phyloP scores from a whole-genome alignment of 1,140 invertebrate species.

The Euglossa dilemma region DNA sequence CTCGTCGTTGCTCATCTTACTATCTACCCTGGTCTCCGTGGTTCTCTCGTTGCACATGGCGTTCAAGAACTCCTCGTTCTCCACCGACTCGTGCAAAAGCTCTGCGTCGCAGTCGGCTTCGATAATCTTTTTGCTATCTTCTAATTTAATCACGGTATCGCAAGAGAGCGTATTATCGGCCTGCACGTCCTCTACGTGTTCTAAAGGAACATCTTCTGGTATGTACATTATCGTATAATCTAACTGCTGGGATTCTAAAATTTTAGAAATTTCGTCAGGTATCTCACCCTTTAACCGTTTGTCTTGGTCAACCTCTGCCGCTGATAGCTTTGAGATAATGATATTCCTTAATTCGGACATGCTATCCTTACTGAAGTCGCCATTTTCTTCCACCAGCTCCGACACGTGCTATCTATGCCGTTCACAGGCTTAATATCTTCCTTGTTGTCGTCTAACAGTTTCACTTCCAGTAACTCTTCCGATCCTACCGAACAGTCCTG shows the following conservation, averaged over 20 bases:
- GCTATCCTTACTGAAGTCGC: not conserved
- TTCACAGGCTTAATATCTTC: not conserved
- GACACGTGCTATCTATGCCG: not conserved
- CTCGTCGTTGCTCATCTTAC: not conserved
- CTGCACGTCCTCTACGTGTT: constrained; percentile 4
- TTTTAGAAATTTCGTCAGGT: constrained; percentile 53
- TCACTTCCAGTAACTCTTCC: constrained; percentile 10
- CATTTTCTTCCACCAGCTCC: constrained; percentile 7
- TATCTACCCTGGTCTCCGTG: not conserved
- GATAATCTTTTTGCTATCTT: not conserved
- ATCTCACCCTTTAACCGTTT: constrained; percentile 46
- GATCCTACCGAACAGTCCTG: not conserved
- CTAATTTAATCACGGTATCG: constrained; percentile 19
- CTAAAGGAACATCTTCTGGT: constrained; percentile 41
- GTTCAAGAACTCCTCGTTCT: constrained; percentile 5
- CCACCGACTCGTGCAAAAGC: not conserved
- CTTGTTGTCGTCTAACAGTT: not conserved
- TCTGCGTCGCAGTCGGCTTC: not conserved
- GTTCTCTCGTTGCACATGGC: not conserved
- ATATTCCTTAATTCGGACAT: constrained; percentile 15
- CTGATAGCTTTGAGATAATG: constrained; percentile 10
- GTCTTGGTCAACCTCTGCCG: not conserved
- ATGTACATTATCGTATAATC: constrained; percentile 68
- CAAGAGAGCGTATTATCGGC: not conserved
- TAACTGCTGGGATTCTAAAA: constrained; percentile 42